A percentile compares a stretch with the other conserved stretches of the same genome.
Conservation (phyloP, 2,113 vertebrate species). For the Rynchops niger region DNA sequence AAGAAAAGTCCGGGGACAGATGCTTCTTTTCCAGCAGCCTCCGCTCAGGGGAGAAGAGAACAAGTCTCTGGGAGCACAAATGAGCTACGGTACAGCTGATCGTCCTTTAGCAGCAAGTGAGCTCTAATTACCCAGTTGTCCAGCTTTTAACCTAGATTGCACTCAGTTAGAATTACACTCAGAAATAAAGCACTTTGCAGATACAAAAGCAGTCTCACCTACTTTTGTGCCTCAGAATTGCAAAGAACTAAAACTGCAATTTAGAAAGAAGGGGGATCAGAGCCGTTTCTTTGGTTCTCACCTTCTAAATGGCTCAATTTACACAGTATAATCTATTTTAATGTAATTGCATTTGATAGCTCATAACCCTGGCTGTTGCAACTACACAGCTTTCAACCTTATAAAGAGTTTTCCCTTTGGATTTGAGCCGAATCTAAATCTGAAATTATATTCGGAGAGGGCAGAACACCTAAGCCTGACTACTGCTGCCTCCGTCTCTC, state of each 20-base stretch:
- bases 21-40: constrained; percentile 89
- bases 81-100: constrained; percentile 72
- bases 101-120: constrained; percentile 77
- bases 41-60: constrained; percentile 68
- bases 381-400: constrained; percentile 75
- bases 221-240: constrained; percentile 78
- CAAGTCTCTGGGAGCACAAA: constrained; percentile 71
- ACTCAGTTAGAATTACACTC: constrained; percentile 82
- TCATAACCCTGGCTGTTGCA: constrained; percentile 76
- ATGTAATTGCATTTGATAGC: constrained; percentile 82
- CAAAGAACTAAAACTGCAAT: constrained; percentile 80
- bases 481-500: constrained; percentile 81
- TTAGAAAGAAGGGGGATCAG: constrained; percentile 68
- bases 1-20: constrained; percentile 85
- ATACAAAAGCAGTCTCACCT: constrained; percentile 81
- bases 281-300: constrained; percentile 79
- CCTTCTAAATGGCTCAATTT: constrained; percentile 84
- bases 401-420: constrained; percentile 80
- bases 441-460: constrained; percentile 84
- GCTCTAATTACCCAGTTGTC: constrained; percentile 84
- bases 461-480: constrained; percentile 49
- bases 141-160: constrained; percentile 84
- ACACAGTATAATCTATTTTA: constrained; percentile 81
- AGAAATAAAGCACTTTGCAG: constrained; percentile 79
- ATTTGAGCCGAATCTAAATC: constrained; percentile 82